These are phyloP conservation scores for Zygogramma bicolorata DNA, from an alignment of 2,888 invertebrate genomes.

Conservation along the genomic window DNA sequence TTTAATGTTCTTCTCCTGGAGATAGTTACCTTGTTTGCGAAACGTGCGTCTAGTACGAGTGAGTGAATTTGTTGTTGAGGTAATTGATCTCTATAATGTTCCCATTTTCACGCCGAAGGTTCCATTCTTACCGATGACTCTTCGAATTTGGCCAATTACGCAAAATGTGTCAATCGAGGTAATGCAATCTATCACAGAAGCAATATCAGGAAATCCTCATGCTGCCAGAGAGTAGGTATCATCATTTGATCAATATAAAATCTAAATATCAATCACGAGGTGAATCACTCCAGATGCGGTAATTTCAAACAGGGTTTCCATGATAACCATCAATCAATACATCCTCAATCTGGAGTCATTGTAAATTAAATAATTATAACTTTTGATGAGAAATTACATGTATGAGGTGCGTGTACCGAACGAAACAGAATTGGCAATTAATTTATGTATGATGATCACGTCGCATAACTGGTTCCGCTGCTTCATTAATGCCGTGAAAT, in stretches of 20 bases:
- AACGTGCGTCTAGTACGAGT: too few species aligned
- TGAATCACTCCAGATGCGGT: conserved; percentile 27
- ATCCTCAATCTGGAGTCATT: conserved; percentile 47
- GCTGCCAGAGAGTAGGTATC: neutral
- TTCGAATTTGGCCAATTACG: neutral
- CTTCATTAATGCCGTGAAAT: conserved; percentile 43
- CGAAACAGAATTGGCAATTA: conserved; percentile 48
- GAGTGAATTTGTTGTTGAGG: too few species aligned
- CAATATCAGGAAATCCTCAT: conserved; percentile 9
- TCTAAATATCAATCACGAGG: conserved; percentile 23
- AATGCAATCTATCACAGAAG: neutral
- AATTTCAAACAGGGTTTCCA: conserved; percentile 37
- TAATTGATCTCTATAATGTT: too few species aligned
- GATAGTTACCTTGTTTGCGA: too few species aligned
- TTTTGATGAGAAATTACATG: conserved; percentile 49
- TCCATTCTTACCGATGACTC: too few species aligned
- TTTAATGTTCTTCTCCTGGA: too few species aligned
- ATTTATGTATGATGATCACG: conserved; percentile 51
- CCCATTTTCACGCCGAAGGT: too few species aligned
- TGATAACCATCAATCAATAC: conserved; percentile 42
- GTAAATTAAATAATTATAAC: conserved; percentile 54
- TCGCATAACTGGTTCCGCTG: conserved; percentile 43
- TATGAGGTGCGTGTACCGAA: conserved; percentile 48
- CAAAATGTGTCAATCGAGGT: neutral
- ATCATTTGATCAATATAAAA: conserved; percentile 6